phyloP scores from a whole-genome alignment of 2,888 invertebrate genomes.

The Timema cristinae region DNA sequence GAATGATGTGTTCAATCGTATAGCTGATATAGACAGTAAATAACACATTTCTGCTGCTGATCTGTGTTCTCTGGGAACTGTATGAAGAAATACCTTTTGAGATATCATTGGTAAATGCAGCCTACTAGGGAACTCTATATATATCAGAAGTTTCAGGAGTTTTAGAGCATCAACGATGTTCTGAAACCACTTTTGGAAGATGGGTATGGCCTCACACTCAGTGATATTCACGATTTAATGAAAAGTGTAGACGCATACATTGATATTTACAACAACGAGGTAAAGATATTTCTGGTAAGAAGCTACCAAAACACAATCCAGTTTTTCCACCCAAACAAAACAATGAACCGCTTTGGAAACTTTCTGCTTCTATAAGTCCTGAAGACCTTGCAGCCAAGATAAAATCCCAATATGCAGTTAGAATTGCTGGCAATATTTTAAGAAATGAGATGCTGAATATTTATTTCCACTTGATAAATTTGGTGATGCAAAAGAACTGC shows the following conservation, averaged over 20 bases:
- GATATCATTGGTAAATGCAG: not conserved
- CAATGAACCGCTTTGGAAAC: not conserved
- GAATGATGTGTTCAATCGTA: not conserved
- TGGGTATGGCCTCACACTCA: not conserved
- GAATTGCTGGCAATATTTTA: no score
- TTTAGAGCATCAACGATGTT: not conserved
- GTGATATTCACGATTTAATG: slow-evolving; percentile 1
- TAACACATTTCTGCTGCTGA: slow-evolving; percentile 3
- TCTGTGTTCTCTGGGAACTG: slow-evolving; percentile 3
- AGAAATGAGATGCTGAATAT: no score
- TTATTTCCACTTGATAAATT: no score
- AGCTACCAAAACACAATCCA: not conserved
- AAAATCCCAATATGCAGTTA: no score
- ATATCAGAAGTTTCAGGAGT: not conserved
- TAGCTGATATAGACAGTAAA: slow-evolving; percentile 1
- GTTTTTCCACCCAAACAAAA: slow-evolving; percentile 3
- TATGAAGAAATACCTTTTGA: not conserved
- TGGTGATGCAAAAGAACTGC: no score
- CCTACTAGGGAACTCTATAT: not conserved
- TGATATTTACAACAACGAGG: not conserved
- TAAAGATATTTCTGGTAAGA: slow-evolving; percentile 4
- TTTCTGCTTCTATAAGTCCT: not conserved
- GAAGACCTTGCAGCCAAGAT: no score
- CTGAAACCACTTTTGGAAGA: slow-evolving; percentile 4
- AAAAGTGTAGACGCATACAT: not conserved